These are phyloP conservation scores for Centruroides sculpturatus DNA, from an alignment of 1,140 invertebrate genomes.

Conservation along the genomic window DNA sequence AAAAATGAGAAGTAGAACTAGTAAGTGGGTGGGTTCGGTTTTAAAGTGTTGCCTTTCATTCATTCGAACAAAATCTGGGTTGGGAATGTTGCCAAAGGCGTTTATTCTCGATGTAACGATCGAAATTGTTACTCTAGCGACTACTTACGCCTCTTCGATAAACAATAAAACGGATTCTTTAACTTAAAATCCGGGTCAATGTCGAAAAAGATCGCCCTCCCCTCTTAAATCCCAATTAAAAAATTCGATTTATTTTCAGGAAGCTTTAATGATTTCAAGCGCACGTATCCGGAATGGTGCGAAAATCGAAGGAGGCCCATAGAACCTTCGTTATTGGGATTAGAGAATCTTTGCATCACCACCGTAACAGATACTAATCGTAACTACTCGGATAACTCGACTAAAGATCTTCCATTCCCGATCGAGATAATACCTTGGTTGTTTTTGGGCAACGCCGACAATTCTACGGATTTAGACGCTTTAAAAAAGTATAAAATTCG, in stretches of 20 bases:
- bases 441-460: slow-evolving; percentile 69
- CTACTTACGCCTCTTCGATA: background rate
- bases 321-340: slow-evolving; percentile 25
- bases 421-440: slow-evolving; percentile 80
- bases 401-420: slow-evolving; percentile 46
- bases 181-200: background rate
- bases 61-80: background rate
- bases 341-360: slow-evolving; percentile 30
- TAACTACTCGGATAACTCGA: slow-evolving; percentile 18
- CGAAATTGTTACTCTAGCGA: background rate
- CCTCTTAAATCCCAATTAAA: background rate
- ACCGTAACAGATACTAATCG: slow-evolving; percentile 9
- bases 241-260: slow-evolving; percentile 44
- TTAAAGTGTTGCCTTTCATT: background rate
- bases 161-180: background rate
- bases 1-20: too few relatives aligned
- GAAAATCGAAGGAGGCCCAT: slow-evolving; percentile 37
- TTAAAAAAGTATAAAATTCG: slow-evolving; percentile 49
- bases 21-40: too few relatives aligned
- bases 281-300: slow-evolving; percentile 77
- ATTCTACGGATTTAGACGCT: slow-evolving; percentile 58
- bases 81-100: background rate
- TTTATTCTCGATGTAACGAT: background rate
- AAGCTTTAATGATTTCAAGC: slow-evolving; percentile 63
- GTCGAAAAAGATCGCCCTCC: background rate